Conservation (phyloP, 53 echinoderm and acorn worm genomes). For the Stichopus horrens region DNA sequence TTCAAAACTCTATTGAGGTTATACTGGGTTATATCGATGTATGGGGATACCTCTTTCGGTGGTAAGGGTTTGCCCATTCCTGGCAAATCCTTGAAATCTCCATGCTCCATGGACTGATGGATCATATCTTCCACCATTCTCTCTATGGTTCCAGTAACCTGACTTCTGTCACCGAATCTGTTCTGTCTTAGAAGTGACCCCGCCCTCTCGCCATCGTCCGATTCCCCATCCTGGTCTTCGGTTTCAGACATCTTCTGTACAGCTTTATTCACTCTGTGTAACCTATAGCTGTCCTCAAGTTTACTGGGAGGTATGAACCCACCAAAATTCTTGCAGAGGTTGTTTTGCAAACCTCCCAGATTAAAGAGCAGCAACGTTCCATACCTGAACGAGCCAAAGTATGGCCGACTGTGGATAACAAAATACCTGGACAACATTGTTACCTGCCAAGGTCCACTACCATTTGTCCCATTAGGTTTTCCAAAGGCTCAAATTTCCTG, state of each 20-base stretch:
- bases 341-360: not conserved
- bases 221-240: constrained; percentile 52
- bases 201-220: constrained; percentile 34
- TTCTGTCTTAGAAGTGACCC: constrained; percentile 49
- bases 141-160: constrained; percentile 69
- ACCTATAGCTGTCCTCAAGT: not conserved
- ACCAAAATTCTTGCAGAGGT: not conserved
- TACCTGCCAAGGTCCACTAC: too few relatives aligned
- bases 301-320: not conserved
- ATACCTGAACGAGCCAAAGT: not conserved
- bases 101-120: constrained; percentile 70
- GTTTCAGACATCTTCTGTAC: not conserved
- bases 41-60: constrained; percentile 58
- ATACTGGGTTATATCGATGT: constrained; percentile 60
- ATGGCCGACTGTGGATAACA: not conserved
- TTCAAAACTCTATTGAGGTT: constrained; percentile 74
- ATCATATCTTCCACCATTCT: constrained; percentile 79
- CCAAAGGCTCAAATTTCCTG: too few relatives aligned
- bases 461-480: too few relatives aligned
- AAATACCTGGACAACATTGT: not conserved
- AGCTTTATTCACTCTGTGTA: constrained; percentile 5
- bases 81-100: constrained; percentile 78
- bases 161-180: constrained; percentile 58
- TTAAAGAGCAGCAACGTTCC: not conserved
- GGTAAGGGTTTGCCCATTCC: constrained; percentile 82